Base-by-base conservation (phyloP, 1,140 invertebrate genomes). In the Stenopsyche tienmushanensis region DNA sequence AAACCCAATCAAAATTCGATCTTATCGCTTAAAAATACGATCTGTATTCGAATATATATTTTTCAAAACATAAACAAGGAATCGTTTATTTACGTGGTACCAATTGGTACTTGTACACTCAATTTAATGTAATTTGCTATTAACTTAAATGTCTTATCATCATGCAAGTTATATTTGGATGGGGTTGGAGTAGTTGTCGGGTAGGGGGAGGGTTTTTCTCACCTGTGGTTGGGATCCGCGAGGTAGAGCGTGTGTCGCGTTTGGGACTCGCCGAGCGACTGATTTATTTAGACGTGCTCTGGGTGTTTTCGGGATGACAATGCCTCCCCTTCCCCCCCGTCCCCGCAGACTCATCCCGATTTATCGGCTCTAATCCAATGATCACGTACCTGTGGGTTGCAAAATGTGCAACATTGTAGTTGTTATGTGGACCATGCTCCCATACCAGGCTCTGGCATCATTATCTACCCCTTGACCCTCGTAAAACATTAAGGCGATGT, bases 251-350 rank as follows among this genome's bases (percentile, higher is more conserved):
- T 18, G 53, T 42, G 29, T 25, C 17, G n/a, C 26, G 53, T 15
- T 13, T 25, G 53, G 9, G 34, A 1, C 17, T 18, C 26, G 53
- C 53, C 20, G 25, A 7, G 10, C 20, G 26, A 57, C 53, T 57
- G 53, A 57, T 57, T 57, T 57, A 57, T 57, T 57, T 57, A 20
- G 53, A 24, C 21, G 52, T 25, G 23, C 9, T 25, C 52, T 21
- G 2, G n/a, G n/a, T n/a, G 34, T 57, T 34, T 39, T 18, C 26
- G 34, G 10, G 53, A 57, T 15, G 53, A 57, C 26, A 34, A 57
- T 34, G 26, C 2, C 18, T 17, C 53, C 15, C 53, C 25, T 21
- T 3, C 53, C 29, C 1, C 26, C 8, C 20, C 34, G 26, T 41
- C 25, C 25, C n/a, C n/a, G n/a, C n/a, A n/a, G n/a, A n/a, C n/a